Evolutionary conservation across 2,888 invertebrate genomes (phyloP), one percentile per base, ranked within the genome.

Genomic region (Brassicogethes aeneus): DNA sequence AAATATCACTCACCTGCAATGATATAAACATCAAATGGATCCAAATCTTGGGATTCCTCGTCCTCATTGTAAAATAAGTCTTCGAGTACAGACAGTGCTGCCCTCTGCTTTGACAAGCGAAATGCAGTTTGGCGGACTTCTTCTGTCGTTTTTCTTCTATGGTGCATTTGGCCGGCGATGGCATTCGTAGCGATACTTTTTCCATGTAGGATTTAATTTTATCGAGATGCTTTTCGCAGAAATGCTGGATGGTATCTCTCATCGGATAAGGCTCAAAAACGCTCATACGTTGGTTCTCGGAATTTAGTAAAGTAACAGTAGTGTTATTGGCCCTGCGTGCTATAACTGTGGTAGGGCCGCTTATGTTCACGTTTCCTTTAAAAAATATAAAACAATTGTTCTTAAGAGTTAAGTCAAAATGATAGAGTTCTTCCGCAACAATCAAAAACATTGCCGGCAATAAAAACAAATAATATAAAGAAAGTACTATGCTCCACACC

Each of bases 1-100:
- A n/a, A n/a, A n/a, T n/a, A n/a, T n/a, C n/a, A n/a, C n/a, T 42
- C 47, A 66, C 66, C 55, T 92, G 92, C 47, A 93, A 77, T 47
- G 92, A 89, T 38, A 95, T 77, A 69, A 95, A 94, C 92, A 95
- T 94, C 37, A 95, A 76, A 71, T 95, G 94, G 50, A 95, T 87
- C 95, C 94, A 94, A 33, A 87, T 83, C 52, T 89, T 77, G 1
- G 93, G 86, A 62, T 84, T 80, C 48, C 88, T 77, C 17, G 85
- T 86, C 51, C 82, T 75, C 80, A 86, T 79, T 8, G 80, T 80
- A 69, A 87, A 87, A 53, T 80, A 79, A 7, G 84, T 80, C 60
- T 82, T 79, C 42, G 82, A 80, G 72, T 91, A 94, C 46, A 94
- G 75, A 68, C 94, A 95, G 69, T 92, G 83, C 56, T 85, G 79